These are phyloP conservation scores for Gymnobelideus leadbeateri DNA, from an alignment of 2,113 vertebrate species.

Conservation along the genomic window DNA sequence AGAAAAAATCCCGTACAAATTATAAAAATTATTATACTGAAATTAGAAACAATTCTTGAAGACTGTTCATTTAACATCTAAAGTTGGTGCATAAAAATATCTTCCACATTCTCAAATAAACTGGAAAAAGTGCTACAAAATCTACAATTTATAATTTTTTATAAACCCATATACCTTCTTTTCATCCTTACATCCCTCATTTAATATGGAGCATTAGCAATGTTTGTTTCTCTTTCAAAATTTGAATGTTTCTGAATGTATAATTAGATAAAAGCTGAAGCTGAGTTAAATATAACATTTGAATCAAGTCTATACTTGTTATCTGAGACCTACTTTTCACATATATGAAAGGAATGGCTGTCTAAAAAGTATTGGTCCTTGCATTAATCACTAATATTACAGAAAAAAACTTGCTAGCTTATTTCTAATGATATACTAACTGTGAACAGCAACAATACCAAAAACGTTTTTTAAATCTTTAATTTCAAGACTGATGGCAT, in stretches of 20 bases:
- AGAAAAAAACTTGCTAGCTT: background rate
- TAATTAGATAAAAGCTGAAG: background rate
- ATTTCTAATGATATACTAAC: too few relatives aligned
- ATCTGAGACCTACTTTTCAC: background rate
- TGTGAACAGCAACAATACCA: background rate
- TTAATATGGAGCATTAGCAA: background rate
- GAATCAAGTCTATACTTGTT: background rate
- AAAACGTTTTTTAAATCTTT: background rate
- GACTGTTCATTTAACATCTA: background rate
- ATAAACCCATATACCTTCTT: background rate
- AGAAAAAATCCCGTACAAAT: background rate
- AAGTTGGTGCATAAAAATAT: background rate
- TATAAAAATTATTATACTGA: background rate
- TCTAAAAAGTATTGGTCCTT: background rate
- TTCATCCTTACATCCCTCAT: background rate
- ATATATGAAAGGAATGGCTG: background rate
- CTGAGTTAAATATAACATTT: background rate
- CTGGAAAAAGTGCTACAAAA: background rate
- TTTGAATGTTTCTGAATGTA: background rate
- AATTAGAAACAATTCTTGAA: background rate
- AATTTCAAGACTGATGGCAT: background rate
- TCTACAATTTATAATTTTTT: background rate
- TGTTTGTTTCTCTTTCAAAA: background rate
- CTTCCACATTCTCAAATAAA: background rate
- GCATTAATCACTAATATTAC: background rate